phyloP scores from a whole-genome alignment of 1,140 invertebrate genomes.

The Drosophila sproati region DNA sequence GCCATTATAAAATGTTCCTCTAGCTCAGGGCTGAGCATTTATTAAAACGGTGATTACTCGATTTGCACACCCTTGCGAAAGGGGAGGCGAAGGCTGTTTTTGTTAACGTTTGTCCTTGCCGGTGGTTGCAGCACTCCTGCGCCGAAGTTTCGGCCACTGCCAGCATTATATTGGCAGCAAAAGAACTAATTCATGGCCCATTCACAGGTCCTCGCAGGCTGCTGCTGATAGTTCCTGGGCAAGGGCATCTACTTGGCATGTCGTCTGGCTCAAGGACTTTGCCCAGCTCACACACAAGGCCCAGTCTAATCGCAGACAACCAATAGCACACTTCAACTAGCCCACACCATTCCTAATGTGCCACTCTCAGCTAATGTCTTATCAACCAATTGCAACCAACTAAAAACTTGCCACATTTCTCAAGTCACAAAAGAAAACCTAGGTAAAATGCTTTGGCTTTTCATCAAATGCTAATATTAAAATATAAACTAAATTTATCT shows the following conservation, averaged over 20 bases:
- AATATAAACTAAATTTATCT: too few species aligned
- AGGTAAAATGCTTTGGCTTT: too few species aligned
- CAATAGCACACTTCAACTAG: slow-evolving; percentile 12
- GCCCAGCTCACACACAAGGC: slow-evolving; percentile 7
- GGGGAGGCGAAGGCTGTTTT: slow-evolving; percentile 6
- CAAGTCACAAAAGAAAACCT: too few species aligned
- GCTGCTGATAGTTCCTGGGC: slow-evolving; percentile 4
- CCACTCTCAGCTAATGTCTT: slow-evolving; percentile 10
- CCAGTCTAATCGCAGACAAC: not conserved
- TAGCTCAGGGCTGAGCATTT: slow-evolving; percentile 29
- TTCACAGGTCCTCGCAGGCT: slow-evolving; percentile 7
- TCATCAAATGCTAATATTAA: too few species aligned
- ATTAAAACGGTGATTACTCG: slow-evolving; percentile 69
- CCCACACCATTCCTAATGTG: slow-evolving; percentile 5
- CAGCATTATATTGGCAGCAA: slow-evolving; percentile 11
- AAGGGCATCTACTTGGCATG: slow-evolving; percentile 12
- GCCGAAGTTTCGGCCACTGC: slow-evolving; percentile 7
- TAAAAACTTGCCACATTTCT: not conserved
- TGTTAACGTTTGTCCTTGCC: slow-evolving; percentile 24
- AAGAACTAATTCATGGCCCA: slow-evolving; percentile 44
- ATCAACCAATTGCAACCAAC: not conserved
- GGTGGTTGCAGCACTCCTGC: slow-evolving; percentile 8
- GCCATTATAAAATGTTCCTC: slow-evolving; percentile 69
- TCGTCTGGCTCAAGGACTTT: slow-evolving; percentile 21
- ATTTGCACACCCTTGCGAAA: slow-evolving; percentile 36